Percentiles rank a stretch among this genome's conserved stretches.
Evolutionary conservation across 2,113 vertebrate species (phyloP).

Genomic region (Rynchops niger): DNA sequence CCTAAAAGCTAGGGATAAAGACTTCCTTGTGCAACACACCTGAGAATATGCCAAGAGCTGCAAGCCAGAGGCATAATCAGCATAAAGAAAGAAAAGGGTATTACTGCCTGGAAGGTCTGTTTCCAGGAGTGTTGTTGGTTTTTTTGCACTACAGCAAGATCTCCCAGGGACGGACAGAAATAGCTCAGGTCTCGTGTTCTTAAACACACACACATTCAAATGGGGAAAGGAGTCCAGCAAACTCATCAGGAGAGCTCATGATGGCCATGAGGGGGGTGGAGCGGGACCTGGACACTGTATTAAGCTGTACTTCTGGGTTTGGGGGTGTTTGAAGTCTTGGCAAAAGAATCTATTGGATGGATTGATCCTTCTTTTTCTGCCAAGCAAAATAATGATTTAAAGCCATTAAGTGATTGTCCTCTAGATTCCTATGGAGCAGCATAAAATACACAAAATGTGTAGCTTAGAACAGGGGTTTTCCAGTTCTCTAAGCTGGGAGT

Average conservation of each 20-base stretch:
- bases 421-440: background rate
- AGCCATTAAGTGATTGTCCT: background rate
- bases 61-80: rapidly evolving
- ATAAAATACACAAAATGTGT: background rate
- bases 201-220: background rate
- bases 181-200: background rate
- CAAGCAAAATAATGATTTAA: background rate
- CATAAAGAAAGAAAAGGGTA: background rate
- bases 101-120: background rate
- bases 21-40: background rate
- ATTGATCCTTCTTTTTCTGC: background rate
- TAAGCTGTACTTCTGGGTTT: background rate
- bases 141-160: background rate
- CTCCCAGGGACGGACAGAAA: background rate
- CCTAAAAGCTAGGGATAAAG: background rate
- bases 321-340: background rate
- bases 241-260: background rate
- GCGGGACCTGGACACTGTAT: background rate
- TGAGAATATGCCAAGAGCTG: background rate
- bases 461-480: background rate
- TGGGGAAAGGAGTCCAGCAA: background rate
- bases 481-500: background rate
- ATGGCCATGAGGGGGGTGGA: background rate
- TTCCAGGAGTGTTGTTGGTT: background rate
- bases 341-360: background rate